Percentiles rank a stretch among this genome's conserved stretches.
Evolutionary conservation across 2,113 vertebrate species (phyloP).

Genomic region (Ceratotherium simum): DNA sequence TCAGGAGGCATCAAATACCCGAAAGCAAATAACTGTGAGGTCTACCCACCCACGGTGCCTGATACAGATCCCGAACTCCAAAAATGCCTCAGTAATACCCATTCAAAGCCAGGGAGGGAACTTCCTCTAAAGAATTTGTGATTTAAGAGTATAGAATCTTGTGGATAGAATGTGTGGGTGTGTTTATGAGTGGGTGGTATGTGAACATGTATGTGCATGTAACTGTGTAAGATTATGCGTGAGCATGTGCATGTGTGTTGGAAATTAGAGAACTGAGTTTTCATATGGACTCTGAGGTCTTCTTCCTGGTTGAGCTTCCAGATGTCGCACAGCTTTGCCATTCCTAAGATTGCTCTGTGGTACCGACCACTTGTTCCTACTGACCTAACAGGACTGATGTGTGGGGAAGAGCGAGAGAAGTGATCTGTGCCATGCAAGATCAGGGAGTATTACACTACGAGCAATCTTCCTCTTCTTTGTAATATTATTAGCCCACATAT

Average conservation of each 20-base stretch:
- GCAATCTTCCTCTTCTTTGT: neutral
- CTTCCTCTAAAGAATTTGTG: neutral
- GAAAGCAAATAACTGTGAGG: neutral
- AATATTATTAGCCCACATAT: too few relatives aligned
- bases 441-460: accelerated
- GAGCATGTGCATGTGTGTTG: too few relatives aligned
- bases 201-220: neutral
- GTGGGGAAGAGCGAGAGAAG: neutral
- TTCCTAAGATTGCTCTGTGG: neutral
- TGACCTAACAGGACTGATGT: neutral
- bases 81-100: neutral
- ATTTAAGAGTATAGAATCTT: neutral
- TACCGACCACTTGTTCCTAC: neutral
- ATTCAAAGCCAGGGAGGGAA: neutral
- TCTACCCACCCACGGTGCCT: neutral
- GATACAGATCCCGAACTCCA: neutral
- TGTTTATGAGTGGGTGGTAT: neutral
- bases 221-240: neutral
- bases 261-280: neutral
- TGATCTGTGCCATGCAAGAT: neutral
- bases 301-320: neutral
- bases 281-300: neutral
- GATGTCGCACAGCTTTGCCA: neutral
- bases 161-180: neutral
- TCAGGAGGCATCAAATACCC: neutral